These are phyloP conservation scores for Lepidothrix coronata DNA, from an alignment of 2,113 vertebrate genomes.

Conservation along the genomic window DNA sequence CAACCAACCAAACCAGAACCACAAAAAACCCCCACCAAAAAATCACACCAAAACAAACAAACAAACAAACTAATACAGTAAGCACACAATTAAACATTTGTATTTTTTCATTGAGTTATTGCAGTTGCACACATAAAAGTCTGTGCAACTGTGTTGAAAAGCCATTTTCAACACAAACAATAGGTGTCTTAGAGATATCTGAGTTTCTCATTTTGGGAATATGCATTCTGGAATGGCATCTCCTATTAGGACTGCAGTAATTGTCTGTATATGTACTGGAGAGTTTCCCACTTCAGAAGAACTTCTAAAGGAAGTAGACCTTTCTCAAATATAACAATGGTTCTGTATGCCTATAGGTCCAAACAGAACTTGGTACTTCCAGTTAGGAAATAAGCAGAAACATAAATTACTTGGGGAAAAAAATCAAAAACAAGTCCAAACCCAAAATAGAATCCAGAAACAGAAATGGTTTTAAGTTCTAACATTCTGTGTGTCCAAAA, in stretches of 20 bases:
- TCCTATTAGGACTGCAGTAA: neutral
- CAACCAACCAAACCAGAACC: neutral
- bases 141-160: neutral
- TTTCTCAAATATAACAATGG: neutral
- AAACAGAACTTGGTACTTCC: neutral
- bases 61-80: rapidly evolving
- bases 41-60: neutral
- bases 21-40: neutral
- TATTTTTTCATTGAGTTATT: neutral
- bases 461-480: neutral
- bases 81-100: neutral
- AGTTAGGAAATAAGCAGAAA: neutral
- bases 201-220: neutral
- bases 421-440: neutral
- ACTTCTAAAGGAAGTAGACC: neutral
- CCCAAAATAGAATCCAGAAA: neutral
- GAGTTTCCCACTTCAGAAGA: neutral
- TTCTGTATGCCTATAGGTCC: neutral
- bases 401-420: rapidly evolving
- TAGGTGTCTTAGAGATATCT: neutral
- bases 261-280: neutral
- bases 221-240: neutral
- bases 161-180: neutral
- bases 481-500: neutral
- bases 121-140: neutral